Evolutionary conservation across 2,797 vertebrate genomes (phyloP).

Genomic region (Tokudaia muenninki): DNA sequence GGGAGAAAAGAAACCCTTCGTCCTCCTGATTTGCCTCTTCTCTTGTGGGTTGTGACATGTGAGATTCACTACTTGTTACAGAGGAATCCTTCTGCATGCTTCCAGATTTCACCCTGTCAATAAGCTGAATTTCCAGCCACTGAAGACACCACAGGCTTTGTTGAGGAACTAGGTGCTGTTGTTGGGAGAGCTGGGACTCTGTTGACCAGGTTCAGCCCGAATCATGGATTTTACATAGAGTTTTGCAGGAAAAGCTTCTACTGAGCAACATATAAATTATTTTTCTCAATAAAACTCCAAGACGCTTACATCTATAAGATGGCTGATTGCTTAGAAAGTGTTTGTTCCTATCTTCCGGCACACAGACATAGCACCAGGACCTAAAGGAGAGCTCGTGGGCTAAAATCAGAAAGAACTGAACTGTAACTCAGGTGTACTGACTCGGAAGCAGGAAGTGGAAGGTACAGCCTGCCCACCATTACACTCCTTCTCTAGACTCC

Average conservation of each 20-base stretch:
- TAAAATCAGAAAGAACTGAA: not conserved
- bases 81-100: slow-evolving; percentile 20
- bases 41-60: not conserved
- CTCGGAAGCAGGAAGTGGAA: not conserved
- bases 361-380: not conserved
- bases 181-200: not conserved
- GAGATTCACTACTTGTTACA: not conserved
- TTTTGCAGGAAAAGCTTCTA: not conserved
- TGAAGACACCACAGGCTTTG: not conserved
- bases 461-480: not conserved
- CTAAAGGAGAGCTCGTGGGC: not conserved
- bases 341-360: not conserved
- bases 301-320: not conserved
- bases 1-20: not conserved
- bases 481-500: not conserved
- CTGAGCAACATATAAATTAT: not conserved
- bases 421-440: not conserved
- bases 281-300: slow-evolving; percentile 17
- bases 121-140: not conserved
- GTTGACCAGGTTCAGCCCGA: not conserved
- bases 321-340: not conserved
- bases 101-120: slow-evolving; percentile 8
- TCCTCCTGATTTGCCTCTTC: not conserved
- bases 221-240: not conserved
- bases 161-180: not conserved